These are phyloP conservation scores for Astreopora myriophthalma DNA, from an alignment of 64 coral and sea anemone genomes.

Conservation along the genomic window DNA sequence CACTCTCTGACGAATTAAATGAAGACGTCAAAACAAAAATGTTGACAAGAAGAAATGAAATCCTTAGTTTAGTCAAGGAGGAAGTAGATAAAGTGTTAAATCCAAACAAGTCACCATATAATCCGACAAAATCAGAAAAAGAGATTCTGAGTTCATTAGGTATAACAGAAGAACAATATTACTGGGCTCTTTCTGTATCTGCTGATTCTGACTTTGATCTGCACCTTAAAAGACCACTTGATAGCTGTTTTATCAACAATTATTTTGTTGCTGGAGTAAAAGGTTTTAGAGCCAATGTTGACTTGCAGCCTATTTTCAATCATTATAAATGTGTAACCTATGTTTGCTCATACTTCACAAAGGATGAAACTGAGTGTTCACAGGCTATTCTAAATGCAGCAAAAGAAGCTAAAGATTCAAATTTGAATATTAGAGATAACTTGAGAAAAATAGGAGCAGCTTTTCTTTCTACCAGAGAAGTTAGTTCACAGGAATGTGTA, in stretches of 20 bases:
- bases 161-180: no score
- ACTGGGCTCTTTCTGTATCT: no score
- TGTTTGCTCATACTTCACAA: no score
- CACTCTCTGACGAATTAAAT: constrained; percentile 35
- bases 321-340: no score
- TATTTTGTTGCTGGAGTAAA: no score
- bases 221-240: no score
- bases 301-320: no score
- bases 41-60: constrained; percentile 10
- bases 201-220: no score
- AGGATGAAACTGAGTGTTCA: constrained; percentile 9
- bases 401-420: constrained; percentile 34
- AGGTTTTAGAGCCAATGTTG: no score
- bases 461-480: constrained; percentile 45
- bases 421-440: constrained; percentile 1
- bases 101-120: background rate
- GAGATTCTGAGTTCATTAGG: no score
- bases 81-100: constrained; percentile 38
- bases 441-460: constrained; percentile 53
- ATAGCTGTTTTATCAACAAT: no score
- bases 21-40: constrained; percentile 15
- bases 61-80: constrained; percentile 23
- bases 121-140: no score
- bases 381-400: constrained; percentile 26
- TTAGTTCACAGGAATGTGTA: constrained; percentile 43